A percentile compares a stretch with the other conserved stretches of the same genome.
phyloP scores from a whole-genome alignment of 2,113 vertebrate species.

The Morone saxatilis region DNA sequence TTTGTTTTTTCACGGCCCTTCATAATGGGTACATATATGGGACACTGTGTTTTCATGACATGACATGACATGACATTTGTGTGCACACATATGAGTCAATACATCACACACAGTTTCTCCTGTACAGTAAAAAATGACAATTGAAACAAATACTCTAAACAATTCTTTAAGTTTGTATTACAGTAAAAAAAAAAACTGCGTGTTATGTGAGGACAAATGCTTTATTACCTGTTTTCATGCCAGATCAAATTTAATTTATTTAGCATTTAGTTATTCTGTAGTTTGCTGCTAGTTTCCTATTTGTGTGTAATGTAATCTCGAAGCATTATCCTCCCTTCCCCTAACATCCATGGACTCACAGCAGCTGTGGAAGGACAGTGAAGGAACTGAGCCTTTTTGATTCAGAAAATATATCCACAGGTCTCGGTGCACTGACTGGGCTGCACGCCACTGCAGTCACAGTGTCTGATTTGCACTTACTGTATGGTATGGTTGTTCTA shows the following conservation, averaged over 20 bases:
- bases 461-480: too few species aligned
- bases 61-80: too few species aligned
- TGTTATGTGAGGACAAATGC: background rate
- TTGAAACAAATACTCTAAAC: background rate
- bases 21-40: background rate
- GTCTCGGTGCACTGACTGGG: background rate
- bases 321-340: background rate
- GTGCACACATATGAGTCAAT: too few species aligned
- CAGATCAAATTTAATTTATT: background rate
- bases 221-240: too few species aligned
- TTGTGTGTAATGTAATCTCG: too few species aligned
- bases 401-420: background rate
- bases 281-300: background rate
- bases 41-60: background rate
- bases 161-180: background rate
- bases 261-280: background rate
- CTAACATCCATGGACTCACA: background rate
- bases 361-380: background rate
- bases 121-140: background rate
- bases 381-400: conserved; percentile 17
- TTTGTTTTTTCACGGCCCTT: background rate
- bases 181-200: background rate
- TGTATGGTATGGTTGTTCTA: background rate
- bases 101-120: background rate
- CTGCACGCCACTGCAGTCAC: background rate